A percentile compares a stretch with the other conserved stretches of the same genome.
Conservation (phyloP, 1,140 invertebrate genomes). For the Caerostris extrusa region DNA sequence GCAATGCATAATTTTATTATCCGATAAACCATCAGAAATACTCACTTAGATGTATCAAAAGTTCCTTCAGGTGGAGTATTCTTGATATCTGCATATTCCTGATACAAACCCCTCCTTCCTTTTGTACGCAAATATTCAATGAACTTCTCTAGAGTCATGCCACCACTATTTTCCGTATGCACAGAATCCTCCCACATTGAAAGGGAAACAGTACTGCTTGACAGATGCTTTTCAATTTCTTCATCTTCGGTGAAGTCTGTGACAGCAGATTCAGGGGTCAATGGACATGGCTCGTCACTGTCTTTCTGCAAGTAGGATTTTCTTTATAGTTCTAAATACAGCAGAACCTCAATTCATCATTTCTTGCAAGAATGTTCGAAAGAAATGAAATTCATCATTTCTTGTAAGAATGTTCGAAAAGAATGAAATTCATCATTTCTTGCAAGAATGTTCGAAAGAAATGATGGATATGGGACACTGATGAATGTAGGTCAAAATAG, state of each 20-base stretch:
- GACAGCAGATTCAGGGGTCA: constrained; percentile 72
- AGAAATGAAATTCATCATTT: no score
- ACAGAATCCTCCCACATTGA: constrained; percentile 64
- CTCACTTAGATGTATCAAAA: constrained; percentile 72
- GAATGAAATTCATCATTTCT: no score
- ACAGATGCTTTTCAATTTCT: constrained; percentile 51
- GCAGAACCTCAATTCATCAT: no score
- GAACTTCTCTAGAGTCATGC: constrained; percentile 88
- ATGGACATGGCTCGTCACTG: constrained; percentile 61
- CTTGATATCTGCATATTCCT: constrained; percentile 91
- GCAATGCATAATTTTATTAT: background rate
- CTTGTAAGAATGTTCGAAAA: no score
- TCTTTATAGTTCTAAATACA: no score
- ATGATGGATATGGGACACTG: no score
- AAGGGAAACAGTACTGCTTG: constrained; percentile 51
- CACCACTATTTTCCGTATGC: constrained; percentile 79
- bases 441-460: no score
- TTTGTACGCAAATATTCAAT: constrained; percentile 88
- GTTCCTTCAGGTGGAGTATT: constrained; percentile 78
- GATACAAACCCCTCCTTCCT: constrained; percentile 89
- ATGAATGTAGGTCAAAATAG: no score
- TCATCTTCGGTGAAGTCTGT: constrained; percentile 75
- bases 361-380: no score
- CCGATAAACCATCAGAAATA: background rate
- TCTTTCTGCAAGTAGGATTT: constrained; percentile 31